Conservation (phyloP, 2,888 invertebrate genomes). For the Pristionchus arcanus region DNA sequence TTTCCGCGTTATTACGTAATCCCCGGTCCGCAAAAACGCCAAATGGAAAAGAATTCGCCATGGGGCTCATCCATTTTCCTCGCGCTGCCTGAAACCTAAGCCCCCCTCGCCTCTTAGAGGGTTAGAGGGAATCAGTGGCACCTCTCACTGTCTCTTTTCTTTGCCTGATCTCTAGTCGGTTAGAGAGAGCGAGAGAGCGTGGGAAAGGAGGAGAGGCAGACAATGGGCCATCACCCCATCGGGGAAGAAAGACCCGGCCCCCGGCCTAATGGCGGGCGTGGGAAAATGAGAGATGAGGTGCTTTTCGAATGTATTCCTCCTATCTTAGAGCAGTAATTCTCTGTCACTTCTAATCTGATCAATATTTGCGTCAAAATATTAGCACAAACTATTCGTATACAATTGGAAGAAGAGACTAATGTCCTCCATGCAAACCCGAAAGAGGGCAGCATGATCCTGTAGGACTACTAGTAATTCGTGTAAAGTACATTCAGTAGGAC, state of each 20-base stretch:
- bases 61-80: conserved; percentile 12
- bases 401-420: too few species aligned
- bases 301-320: not conserved
- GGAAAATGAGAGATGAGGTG: not conserved
- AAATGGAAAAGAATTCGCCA: too few species aligned
- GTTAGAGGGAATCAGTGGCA: conserved; percentile 14
- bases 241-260: not conserved
- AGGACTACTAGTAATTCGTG: too few species aligned
- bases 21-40: too few species aligned
- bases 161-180: not conserved
- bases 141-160: not conserved
- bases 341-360: not conserved
- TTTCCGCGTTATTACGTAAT: too few species aligned
- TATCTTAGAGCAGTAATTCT: not conserved
- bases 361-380: too few species aligned
- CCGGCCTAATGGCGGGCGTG: conserved; percentile 30
- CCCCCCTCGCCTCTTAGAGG: conserved; percentile 39
- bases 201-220: not conserved
- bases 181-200: not conserved
- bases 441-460: too few species aligned
- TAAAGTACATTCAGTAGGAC: too few species aligned
- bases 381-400: too few species aligned
- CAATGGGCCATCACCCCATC: not conserved
- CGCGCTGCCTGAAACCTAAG: conserved; percentile 23
- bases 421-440: too few species aligned